Conservation (phyloP, 1,140 invertebrate genomes). For the Nephotettix cincticeps region DNA sequence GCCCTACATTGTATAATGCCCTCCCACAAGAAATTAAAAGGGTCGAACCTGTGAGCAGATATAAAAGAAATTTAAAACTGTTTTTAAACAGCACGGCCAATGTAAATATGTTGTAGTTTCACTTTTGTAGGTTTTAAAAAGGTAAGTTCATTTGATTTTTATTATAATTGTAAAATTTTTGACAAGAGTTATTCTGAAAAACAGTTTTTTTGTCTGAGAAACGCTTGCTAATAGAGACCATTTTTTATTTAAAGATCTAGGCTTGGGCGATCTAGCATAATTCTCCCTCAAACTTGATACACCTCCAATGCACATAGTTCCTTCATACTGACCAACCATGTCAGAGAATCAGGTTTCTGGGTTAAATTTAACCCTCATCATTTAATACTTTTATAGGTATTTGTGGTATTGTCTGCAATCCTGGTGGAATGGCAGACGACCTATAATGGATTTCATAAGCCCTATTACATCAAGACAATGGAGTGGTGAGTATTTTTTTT, state of each 20-base stretch:
- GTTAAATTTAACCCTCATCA: constrained; percentile 24
- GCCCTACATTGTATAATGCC: no score
- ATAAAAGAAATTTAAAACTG: no score
- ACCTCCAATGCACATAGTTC: constrained; percentile 2
- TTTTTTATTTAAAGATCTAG: constrained; percentile 4
- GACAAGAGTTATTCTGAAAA: no score
- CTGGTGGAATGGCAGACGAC: constrained; percentile 55
- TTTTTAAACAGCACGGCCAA: no score
- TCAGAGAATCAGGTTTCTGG: not conserved
- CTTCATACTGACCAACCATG: not conserved
- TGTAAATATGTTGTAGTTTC: no score
- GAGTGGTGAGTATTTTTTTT: constrained; percentile 60
- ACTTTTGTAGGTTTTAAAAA: no score
- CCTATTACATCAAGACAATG: constrained; percentile 65
- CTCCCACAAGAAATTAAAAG: no score
- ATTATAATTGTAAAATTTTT: no score
- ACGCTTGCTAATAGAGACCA: no score
- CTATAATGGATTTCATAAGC: constrained; percentile 70
- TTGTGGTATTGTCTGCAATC: constrained; percentile 61
- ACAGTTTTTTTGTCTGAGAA: no score
- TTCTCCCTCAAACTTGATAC: not conserved
- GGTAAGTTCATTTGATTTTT: no score
- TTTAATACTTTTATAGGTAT: constrained; percentile 58
- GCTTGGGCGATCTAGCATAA: constrained; percentile 15
- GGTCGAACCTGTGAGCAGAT: constrained; percentile 9